Base-by-base conservation (phyloP, 1,140 invertebrate species). In the Cotesia typhae region DNA sequence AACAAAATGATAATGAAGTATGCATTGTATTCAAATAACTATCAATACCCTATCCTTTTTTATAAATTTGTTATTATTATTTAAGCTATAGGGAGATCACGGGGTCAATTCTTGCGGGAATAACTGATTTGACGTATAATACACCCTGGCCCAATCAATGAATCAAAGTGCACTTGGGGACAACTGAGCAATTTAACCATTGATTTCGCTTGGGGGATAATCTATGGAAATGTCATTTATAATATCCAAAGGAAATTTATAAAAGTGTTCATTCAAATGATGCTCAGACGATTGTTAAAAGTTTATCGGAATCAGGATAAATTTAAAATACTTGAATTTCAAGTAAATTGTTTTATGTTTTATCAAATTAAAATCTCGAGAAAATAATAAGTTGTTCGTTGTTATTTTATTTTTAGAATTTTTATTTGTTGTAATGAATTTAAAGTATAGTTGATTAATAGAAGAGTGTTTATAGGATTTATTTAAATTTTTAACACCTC, bases 1-100 rank as follows among this genome's bases (percentile, higher is more conserved):
- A 37, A 37, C 60, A 28, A 41, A 55, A 52, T 36, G 47, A 37
- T 67, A 67, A 67, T 55, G 66, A 67, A 47, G 38, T 20, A 10
- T 28, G 66, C 51, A 67, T 67, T 67, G 66, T 67, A 67, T 67
- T 67, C 66, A 67, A 67, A 67, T 67, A 67, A 51, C 20, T 51
- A 67, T 66, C 51, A 55, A 67, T 55, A 55, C 14, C 17, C 57
- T 20, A 17, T 67, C 14, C 14, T n/a, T 65, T 65, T 65, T 14
- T 35, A 41, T 65, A 37, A 4, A 12, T 36, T 47, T n/a, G 41
- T 20, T 65, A 47, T n/a, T 14, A 36, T 65, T 41, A 14, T 12
- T 12, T 14, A 10, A 7, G 7, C 4, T 55, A 28, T 5, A 67
- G 52, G 51, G 41, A 53, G 66, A 67, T 66, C 64, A 66, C 64